A percentile compares a stretch with the other conserved stretches of the same genome.
These are phyloP conservation scores for Calameuta pallipes DNA, from an alignment of 2,888 invertebrate species.

Conservation along the genomic window DNA sequence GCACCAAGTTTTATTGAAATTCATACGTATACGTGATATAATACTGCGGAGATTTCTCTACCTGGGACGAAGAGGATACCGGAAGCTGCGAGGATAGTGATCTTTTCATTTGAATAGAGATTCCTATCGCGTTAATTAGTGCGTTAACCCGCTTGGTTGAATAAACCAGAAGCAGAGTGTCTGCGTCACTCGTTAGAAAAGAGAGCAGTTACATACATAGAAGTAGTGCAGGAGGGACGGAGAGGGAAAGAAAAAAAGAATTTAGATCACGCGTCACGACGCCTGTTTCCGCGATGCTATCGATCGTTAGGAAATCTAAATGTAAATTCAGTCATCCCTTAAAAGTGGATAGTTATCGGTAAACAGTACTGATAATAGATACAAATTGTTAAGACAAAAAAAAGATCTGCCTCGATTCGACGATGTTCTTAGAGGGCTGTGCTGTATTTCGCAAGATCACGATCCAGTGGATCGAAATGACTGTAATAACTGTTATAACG, in stretches of 20 bases:
- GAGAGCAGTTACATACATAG: constrained; percentile 19
- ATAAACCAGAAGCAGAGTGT: neutral
- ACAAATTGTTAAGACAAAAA: neutral
- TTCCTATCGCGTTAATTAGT: neutral
- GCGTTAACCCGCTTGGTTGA: neutral
- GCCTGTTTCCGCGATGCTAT: neutral
- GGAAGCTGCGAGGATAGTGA: neutral
- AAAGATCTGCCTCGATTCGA: neutral
- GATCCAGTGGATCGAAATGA: neutral
- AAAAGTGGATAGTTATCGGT: neutral
- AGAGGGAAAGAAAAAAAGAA: constrained; percentile 10
- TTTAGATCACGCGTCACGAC: neutral
- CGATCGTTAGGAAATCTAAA: neutral
- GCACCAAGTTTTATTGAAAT: neutral
- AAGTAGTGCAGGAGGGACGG: constrained; percentile 9
- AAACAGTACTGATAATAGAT: neutral
- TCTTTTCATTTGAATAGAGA: neutral
- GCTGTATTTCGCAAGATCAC: neutral
- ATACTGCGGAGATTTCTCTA: neutral
- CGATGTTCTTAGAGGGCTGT: neutral
- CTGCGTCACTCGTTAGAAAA: constrained; percentile 16
- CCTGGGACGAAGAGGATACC: neutral
- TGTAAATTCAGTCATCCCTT: neutral
- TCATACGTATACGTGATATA: neutral
- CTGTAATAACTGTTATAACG: neutral